Evolutionary conservation across 2,113 vertebrate species (phyloP), one percentile per base, ranked within the genome.

Genomic region (Scalopus aquaticus): DNA sequence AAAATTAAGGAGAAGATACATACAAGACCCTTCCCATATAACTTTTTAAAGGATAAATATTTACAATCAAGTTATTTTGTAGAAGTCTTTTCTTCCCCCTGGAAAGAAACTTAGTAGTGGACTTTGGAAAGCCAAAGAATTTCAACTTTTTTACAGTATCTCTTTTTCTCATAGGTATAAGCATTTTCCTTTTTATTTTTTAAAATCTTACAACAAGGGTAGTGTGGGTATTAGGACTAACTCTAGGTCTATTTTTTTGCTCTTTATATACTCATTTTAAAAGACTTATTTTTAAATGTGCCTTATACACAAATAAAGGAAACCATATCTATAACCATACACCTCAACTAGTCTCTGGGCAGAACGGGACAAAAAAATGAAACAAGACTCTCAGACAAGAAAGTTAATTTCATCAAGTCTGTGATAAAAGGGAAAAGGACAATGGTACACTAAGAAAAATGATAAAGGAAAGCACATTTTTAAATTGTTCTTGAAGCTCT

Each of bases 361-460:
- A 91, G 32, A 72, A 13, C 30, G 44, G 62, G 39, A 67, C 44
- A 30, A 78, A 32, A n/a, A 94, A 94, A 90, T 46, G 10, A 93
- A 87, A 78, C 1, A 80, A 49, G 46, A 24, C 19, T 56, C 39
- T 77, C 62, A 78, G 62, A 86, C 3, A 77, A 90, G 69, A 79
- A 90, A 46, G 42, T 83, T 60, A 76, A 93, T 74, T 88, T 96
- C n/a, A 88, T 32, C 11, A 93, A 32, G 26, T 2, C 19, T 85
- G n/a, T 10, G 4, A 49, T 67, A 77, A 81, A 97, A 90, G 30
- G 39, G 60, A 77, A 74, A n/a, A 70, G 32, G 37, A 87, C 39
- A 73, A 94, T 73, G 13, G 26, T 60, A 81, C 35, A 46, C 32
- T 56, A 62, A 77, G 22, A 92, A 72, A 94, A 96, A 86, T 49